Evolutionary conservation across 2,113 vertebrate genomes (phyloP).

Genomic region (Erpornis zantholeuca): DNA sequence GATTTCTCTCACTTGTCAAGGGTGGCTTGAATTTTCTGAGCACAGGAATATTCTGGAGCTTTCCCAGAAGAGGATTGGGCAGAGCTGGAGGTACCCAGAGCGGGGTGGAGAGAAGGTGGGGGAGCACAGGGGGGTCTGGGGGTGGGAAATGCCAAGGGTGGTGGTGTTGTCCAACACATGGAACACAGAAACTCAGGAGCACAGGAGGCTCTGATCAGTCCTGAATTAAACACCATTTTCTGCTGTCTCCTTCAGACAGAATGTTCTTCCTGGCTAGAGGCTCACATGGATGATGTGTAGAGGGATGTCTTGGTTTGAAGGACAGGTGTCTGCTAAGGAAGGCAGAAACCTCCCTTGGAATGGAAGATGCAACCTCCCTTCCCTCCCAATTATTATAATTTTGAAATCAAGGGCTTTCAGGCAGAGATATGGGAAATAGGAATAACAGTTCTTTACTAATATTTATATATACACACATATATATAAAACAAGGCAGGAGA

Average conservation of each 20-base stretch:
- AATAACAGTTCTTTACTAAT: too few relatives aligned
- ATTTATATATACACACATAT: too few relatives aligned
- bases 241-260: background rate
- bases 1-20: background rate
- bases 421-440: too few relatives aligned
- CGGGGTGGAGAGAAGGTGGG: background rate
- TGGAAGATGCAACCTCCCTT: too few relatives aligned
- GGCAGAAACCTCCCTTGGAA: too few relatives aligned
- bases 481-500: too few relatives aligned
- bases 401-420: too few relatives aligned
- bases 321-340: too few relatives aligned
- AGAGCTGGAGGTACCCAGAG: background rate
- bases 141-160: background rate
- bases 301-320: too few relatives aligned
- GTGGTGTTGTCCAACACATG: background rate
- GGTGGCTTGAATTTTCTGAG: background rate
- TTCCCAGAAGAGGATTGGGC: background rate
- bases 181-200: background rate
- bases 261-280: background rate
- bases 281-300: background rate
- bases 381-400: too few relatives aligned
- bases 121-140: fast-evolving
- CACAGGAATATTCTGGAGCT: background rate
- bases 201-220: background rate
- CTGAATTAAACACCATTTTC: background rate